Evolutionary conservation across 2,797 vertebrate species (phyloP), one percentile per base, ranked within the genome.

Genomic region (Eleutherodactylus coqui): DNA sequence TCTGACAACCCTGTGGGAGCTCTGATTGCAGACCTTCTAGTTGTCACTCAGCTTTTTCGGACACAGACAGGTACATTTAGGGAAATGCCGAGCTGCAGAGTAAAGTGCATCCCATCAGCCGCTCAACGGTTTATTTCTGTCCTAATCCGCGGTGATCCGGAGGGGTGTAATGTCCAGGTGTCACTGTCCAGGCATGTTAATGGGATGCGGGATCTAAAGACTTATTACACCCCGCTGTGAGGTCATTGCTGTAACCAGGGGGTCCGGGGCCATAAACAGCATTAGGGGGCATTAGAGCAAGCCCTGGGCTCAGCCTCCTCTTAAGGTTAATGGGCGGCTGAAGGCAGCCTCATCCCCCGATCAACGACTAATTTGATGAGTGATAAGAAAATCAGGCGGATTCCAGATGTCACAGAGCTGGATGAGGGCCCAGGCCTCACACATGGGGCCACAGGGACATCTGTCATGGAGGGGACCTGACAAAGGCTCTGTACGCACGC

Each of bases 381-480:
- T 76, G 82, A 76, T 34, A 47, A 8, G 19, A n/a, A 75, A 75
- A 83, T 75, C 51, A 60, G 81, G 27, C 53, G 4, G 13, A 17
- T 43, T 11, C 34, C 32, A n/a, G 55, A 14, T 24, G 8, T 10
- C 8, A 1, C 24, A n/a, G 70, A 10, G 70, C n/a, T 29, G 45
- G 27, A 9, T 24, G 11, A 47, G 75, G 47, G 16, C 47, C 73
- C 29, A n/a, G 7, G 14, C 1, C 4, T 53, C 16, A 34, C 21
- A 17, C 6, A 60, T 6, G 62, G 55, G 34, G 64, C 64, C 64
- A 69, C 24, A 64, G 13, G 8, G n/a, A 27, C 69, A 73, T 58
- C n/a, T 58, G 38, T 29, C 11, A 17, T 43, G 7, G 9, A 45
- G n/a, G n/a, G n/a, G n/a, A n/a, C n/a, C n/a, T n/a, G n/a, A n/a